Base-by-base conservation (phyloP, 2,113 vertebrate genomes). In the Nannobrachium achirus region DNA sequence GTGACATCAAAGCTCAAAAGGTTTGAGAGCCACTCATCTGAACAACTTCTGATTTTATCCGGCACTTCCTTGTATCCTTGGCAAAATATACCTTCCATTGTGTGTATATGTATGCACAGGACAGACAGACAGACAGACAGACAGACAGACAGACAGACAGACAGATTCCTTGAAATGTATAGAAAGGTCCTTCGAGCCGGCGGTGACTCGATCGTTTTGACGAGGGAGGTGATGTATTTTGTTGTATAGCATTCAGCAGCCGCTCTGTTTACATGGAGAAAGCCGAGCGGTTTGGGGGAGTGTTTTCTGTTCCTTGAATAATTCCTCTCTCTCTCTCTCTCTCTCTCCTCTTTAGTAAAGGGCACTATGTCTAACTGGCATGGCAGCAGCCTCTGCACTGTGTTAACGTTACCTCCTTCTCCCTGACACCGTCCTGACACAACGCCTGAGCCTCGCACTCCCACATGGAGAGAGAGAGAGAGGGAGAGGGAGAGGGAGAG, bases 361-460 rank as follows among this genome's bases (percentile, higher is more conserved):
- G 63, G 73, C 69, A 66, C 62, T 71, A 72, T 50, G 71, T 82
- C 60, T 51, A 41, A 51, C 69, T 79, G 75, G 79, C 74, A 81
- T 80, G 78, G 81, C 73, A 76, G 75, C 53, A 1, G 75, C 73
- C n/a, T 25, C 67, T 76, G 82, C 56, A 67, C 70, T 67, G 63
- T 89, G 79, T 87, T 84, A 86, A 85, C 73, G 64, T 78, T 74
- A 70, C 75, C 63, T 74, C 65, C 73, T 63, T 53, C 69, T 69
- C 45, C 78, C 66, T 55, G 73, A 78, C 69, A 42, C 61, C 71
- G 76, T 79, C 20, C 74, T 83, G 65, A 84, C 65, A 79, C 77
- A 75, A 58, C 44, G 60, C n/a, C 76, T 82, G 73, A 71, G 81
- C 65, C 63, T 72, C 39, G 11, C 63, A 73, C 66, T 79, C 73